Evolutionary conservation across 2,797 vertebrate species (phyloP).

Genomic region (Sternotherus odoratus): DNA sequence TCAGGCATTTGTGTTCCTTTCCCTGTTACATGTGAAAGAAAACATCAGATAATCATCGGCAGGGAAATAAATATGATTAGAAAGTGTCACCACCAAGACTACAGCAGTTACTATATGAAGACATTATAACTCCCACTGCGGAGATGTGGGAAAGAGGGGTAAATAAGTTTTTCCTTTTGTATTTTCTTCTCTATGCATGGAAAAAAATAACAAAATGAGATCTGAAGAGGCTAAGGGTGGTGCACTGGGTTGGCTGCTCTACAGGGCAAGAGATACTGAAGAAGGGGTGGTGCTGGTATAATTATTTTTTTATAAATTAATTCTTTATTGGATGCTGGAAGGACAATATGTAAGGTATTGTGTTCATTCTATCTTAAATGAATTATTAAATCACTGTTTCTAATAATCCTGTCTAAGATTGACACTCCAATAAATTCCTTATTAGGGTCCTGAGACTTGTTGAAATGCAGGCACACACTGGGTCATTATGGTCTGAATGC

Average conservation of each 20-base stretch:
- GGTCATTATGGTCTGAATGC: neutral
- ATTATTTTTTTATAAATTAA: too few relatives aligned
- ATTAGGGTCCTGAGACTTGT: neutral
- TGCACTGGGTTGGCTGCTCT: neutral
- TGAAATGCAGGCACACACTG: neutral
- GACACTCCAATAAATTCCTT: neutral
- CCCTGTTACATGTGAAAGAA: neutral
- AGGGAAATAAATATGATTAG: neutral
- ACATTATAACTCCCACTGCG: neutral
- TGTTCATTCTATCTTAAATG: neutral
- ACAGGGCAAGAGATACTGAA: neutral
- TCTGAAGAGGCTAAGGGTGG: neutral
- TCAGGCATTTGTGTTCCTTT: too few relatives aligned
- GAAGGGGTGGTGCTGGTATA: too few relatives aligned
- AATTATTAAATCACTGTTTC: neutral
- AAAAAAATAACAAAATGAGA: neutral
- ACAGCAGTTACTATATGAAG: neutral
- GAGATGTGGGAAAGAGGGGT: neutral
- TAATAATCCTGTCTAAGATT: too few relatives aligned
- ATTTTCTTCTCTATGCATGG: neutral
- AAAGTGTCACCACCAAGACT: neutral
- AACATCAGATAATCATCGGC: neutral
- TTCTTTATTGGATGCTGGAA: neutral
- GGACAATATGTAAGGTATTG: neutral
- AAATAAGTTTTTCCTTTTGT: neutral